Base-by-base conservation (phyloP, 2,797 vertebrate genomes). In the Sebastes elongatus region DNA sequence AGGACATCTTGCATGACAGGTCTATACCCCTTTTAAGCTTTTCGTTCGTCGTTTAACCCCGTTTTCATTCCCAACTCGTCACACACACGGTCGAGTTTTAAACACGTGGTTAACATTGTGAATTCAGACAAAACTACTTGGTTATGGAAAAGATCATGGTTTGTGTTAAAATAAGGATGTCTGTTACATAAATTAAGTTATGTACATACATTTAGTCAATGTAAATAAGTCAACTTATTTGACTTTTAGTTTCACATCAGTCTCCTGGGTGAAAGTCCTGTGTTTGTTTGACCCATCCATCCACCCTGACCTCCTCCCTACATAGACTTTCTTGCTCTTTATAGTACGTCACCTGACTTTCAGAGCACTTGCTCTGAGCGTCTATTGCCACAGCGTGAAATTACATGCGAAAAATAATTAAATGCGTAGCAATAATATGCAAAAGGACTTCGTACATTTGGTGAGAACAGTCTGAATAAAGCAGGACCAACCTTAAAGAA, bases 361-460 rank as follows among this genome's bases (percentile, higher is more conserved):
- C 42, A 46, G 16, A 46, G 42, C 42, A 46, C 16, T 46, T 46
- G 42, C 42, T 46, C 42, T 18, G 6, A 46, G 3, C 1, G 6
- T 46, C 16, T 46, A 46, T 46, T 46, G 42, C 46, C 18, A 49
- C 3, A 20, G 7, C 7, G 0, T 8, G 46, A 49, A 20, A 49
- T 49, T 7, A 49, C 3, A 20, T 18, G 16, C 16, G 7, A 46
- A 46, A 46, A 46, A 18, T 0, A 46, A 46, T 0, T 7, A 20
- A 49, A 49, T 20, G 18, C 3, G 7, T 20, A 9, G 46, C 7
- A 20, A 49, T 8, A 49, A 49, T 49, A 18, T 7, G 42, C 14
- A 7, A 46, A 46, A 46, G 18, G 6, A 46, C 38, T 42, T 16
- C 38, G 16, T 42, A 2, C 7, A 16, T 4, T 46, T 46, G 3